Evolutionary conservation across 2,113 vertebrate species (phyloP), one percentile per base, ranked within the genome.

Genomic region (Ramphastos sulfuratus): DNA sequence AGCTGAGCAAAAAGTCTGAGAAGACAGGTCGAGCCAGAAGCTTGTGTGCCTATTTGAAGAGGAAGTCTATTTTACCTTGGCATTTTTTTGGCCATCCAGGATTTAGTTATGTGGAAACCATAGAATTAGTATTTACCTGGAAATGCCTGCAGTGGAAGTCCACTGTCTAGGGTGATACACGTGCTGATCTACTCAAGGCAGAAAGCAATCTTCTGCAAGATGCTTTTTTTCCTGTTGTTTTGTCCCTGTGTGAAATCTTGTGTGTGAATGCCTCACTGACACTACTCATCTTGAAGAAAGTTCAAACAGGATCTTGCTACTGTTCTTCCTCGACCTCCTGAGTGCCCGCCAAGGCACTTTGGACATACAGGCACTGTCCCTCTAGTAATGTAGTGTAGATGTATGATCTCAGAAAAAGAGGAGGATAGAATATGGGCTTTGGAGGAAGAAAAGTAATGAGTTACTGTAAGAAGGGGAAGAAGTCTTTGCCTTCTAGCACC

Each of bases 131-230:
- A n/a, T 30, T 79, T 82, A 23, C 27, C 74, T 77, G 31, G 33
- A 39, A 91, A 65, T 30, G 44, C 31, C 31, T 65, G 64, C 46
- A 73, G 39, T 25, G 87, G 64, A 72, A 5, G 18, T 60, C 24
- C 19, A 15, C 10, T 33, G 0, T 12, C 19, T 10, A 5, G 0
- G 0, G 18, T 23, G 33, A 33, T 31, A 28, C 4, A 7, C 7
- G 9, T 25, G 31, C 7, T 44, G 48, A 35, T 44, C 24, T 75
- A 48, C 19, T 78, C 42, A 54, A 56, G 25, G 54, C 42, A 67
- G 58, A 63, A 48, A 9, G 19, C 6, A 25, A 67, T 44, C 2
- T 17, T 13, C 33, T 52, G 4, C 67, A 11, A 23, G 7, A 72
- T 31, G 3, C 9, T 7, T 1, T 63, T 85, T 54, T n/a, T 50